phyloP scores from a whole-genome alignment of 2,888 invertebrate genomes.

The Pachliopta kotzebuea region DNA sequence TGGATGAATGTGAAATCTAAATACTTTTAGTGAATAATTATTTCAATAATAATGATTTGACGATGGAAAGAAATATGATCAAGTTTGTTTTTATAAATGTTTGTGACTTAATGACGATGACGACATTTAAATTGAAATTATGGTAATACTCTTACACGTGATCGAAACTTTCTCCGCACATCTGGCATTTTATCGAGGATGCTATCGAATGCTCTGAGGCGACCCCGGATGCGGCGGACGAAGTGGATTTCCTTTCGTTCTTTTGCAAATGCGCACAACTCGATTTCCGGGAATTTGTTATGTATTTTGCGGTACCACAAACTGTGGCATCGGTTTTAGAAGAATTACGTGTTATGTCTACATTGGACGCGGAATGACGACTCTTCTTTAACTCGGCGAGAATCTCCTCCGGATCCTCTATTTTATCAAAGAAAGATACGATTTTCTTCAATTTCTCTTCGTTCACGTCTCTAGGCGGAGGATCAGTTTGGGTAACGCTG shows the following conservation, averaged over 20 bases:
- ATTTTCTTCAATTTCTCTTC: constrained; percentile 70
- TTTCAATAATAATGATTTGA: no score
- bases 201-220: constrained; percentile 35
- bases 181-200: constrained; percentile 44
- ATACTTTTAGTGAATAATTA: no score
- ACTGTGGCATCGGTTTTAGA: constrained; percentile 33
- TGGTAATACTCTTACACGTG: constrained; percentile 44
- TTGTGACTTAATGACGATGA: no score
- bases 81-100: no score
- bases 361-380: constrained; percentile 46
- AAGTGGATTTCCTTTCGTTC: constrained; percentile 32
- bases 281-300: constrained; percentile 44
- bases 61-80: no score
- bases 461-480: constrained; percentile 46
- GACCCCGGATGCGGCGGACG: constrained; percentile 39
- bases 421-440: constrained; percentile 69
- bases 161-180: constrained; percentile 58
- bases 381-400: constrained; percentile 50
- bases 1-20: no score
- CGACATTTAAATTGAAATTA: constrained; percentile 2
- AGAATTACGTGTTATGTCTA: constrained; percentile 35
- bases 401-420: constrained; percentile 51
- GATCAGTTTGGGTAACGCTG: constrained; percentile 59
- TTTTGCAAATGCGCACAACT: constrained; percentile 47
- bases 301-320: constrained; percentile 34